phyloP scores from a whole-genome alignment of 2,113 vertebrate species.

The Thunnus thynnus region DNA sequence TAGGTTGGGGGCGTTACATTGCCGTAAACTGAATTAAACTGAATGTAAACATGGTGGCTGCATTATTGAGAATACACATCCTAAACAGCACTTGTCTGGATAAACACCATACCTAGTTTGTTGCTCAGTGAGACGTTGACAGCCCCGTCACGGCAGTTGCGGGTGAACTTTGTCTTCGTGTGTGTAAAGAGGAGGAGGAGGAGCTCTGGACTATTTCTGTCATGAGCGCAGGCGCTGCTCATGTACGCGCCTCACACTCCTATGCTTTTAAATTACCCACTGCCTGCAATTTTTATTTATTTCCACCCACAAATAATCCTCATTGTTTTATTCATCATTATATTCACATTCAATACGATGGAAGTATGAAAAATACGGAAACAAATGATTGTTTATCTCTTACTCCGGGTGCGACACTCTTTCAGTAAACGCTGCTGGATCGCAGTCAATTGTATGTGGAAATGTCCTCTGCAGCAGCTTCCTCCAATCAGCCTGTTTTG shows the following conservation, averaged over 20 bases:
- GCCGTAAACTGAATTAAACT: too few species aligned
- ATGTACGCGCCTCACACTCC: neutral
- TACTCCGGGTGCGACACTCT: neutral
- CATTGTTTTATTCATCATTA: too few species aligned
- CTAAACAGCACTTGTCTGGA: neutral
- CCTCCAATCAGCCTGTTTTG: constrained; percentile 50
- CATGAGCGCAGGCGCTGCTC: constrained; percentile 6
- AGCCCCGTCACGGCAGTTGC: too few species aligned
- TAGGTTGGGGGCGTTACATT: too few species aligned
- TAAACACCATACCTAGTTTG: neutral
- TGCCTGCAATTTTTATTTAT: neutral
- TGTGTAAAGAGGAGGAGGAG: constrained; percentile 3
- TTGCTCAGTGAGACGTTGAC: accelerated
- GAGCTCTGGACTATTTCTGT: neutral
- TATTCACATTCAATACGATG: too few species aligned
- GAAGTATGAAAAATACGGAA: too few species aligned
- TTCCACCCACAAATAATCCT: accelerated
- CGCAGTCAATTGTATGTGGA: constrained; percentile 23
- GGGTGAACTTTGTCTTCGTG: neutral
- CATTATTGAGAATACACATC: too few species aligned
- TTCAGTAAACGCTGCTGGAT: neutral
- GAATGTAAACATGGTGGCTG: too few species aligned
- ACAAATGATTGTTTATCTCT: too few species aligned
- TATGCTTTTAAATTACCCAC: neutral
- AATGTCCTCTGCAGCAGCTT: constrained; percentile 29